A percentile compares a stretch with the other conserved stretches of the same genome.
phyloP scores from a whole-genome alignment of 2,888 invertebrate genomes.

The Pachymerium ferrugineum region DNA sequence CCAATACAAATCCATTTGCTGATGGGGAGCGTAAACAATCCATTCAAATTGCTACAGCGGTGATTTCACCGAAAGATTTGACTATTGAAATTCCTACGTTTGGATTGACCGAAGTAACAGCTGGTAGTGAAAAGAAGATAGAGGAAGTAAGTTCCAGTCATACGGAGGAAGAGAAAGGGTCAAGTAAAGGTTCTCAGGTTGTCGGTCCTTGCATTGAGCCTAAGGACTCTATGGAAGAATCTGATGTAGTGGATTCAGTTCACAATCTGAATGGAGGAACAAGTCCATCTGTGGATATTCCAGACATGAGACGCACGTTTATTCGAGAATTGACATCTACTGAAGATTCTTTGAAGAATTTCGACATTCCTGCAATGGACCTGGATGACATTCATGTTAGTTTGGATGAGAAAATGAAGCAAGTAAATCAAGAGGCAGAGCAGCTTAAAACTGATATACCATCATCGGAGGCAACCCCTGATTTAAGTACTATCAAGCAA shows the following conservation, averaged over 20 bases:
- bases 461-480: background rate
- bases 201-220: background rate
- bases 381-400: constrained; percentile 9
- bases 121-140: background rate
- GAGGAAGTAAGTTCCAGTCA: background rate
- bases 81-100: background rate
- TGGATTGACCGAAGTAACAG: background rate
- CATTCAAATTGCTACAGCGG: background rate
- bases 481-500: background rate
- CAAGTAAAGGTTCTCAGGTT: background rate
- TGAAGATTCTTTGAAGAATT: background rate
- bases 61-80: background rate
- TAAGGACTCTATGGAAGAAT: background rate
- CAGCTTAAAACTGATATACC: background rate
- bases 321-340: background rate
- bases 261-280: background rate
- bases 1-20: background rate
- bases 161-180: background rate
- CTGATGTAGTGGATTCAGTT: background rate
- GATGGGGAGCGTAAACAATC: background rate
- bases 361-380: constrained; percentile 2
- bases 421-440: background rate
- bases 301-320: background rate
- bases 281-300: background rate
- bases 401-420: background rate